Evolutionary conservation across 2,888 invertebrate species (phyloP), one percentile per base, ranked within the genome.

Genomic region (Clitarchus hookeri): DNA sequence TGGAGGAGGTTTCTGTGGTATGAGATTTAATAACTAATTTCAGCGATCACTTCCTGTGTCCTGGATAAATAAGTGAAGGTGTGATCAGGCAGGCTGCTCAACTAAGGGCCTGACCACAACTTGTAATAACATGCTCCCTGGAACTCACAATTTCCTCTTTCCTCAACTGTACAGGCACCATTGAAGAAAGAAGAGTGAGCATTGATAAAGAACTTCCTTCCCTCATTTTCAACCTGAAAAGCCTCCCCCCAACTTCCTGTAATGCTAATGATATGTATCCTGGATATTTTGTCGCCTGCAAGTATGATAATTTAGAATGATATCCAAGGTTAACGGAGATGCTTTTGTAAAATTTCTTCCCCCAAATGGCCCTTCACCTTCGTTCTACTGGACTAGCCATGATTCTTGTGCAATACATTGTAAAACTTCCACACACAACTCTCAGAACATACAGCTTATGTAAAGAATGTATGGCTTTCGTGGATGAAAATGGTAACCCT

Each of bases 241-340:
- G 13, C 0, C 84, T 44, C 27, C 83, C 83, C 16, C 8, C 44
- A 44, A 19, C 44, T 84, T 19, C 26, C n/a, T 44, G 44, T 44
- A 84, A 84, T 44, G 16, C 11, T 44, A 44, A 84, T 44, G 84
- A 84, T 84, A 1, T 84, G 44, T 48, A 84, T 48, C 44, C 84
- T 84, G 44, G 84, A 84, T 84, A 44, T 84, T 84, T 84, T 84
- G n/a, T 84, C 26, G 84, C 8, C 44, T 84, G 44, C 48, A 48
- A 44, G 26, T 80, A 80, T 26, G 27, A 80, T 4, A 27, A 27
- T 23, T 80, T 80, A 9, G 80, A 25, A 80, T 80, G 80, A 26
- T 80, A 26, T 26, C 13, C 4, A 25, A 80, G 23, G 4, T 80
- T 27, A 80, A 80, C 23, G 27, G 27, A 80, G 80, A 80, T 80